Percentiles rank a stretch among this genome's conserved stretches.
phyloP scores from a whole-genome alignment of 2,888 invertebrate genomes.

The Pantelozetes paolii region DNA sequence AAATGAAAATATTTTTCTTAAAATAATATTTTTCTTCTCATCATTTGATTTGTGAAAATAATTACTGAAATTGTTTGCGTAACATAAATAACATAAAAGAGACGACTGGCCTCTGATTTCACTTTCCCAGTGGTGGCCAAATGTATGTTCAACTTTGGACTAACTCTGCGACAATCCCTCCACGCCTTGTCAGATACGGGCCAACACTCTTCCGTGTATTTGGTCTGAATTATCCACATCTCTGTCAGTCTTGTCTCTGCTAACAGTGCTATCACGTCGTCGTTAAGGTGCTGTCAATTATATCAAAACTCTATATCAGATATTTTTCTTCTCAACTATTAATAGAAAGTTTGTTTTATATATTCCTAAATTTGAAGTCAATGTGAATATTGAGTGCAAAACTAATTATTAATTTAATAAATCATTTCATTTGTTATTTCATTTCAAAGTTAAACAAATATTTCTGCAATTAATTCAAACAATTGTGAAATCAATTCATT shows the following conservation, averaged over 20 bases:
- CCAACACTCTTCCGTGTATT: constrained; percentile 51
- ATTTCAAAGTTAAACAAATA: too few relatives aligned
- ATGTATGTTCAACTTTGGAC: constrained; percentile 64
- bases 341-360: too few relatives aligned
- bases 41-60: not conserved
- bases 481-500: too few relatives aligned
- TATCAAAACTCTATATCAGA: too few relatives aligned
- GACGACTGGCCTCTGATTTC: constrained; percentile 55
- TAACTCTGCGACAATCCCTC: constrained; percentile 58
- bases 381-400: constrained; percentile 3
- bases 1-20: too few relatives aligned
- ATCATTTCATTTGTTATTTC: not conserved
- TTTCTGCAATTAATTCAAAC: too few relatives aligned
- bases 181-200: constrained; percentile 54
- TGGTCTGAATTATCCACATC: constrained; percentile 69
- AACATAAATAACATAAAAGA: too few relatives aligned
- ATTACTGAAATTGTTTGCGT: too few relatives aligned
- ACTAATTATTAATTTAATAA: constrained; percentile 13
- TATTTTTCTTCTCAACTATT: too few relatives aligned
- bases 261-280: constrained; percentile 48
- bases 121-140: constrained; percentile 61
- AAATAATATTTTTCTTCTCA: too few relatives aligned
- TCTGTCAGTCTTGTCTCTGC: constrained; percentile 58
- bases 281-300: constrained; percentile 44
- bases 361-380: too few relatives aligned